Evolutionary conservation across 30 jellyfish, hydroid and myxozoan species (phyloP).

Genomic region (Clytia hemisphaerica): DNA sequence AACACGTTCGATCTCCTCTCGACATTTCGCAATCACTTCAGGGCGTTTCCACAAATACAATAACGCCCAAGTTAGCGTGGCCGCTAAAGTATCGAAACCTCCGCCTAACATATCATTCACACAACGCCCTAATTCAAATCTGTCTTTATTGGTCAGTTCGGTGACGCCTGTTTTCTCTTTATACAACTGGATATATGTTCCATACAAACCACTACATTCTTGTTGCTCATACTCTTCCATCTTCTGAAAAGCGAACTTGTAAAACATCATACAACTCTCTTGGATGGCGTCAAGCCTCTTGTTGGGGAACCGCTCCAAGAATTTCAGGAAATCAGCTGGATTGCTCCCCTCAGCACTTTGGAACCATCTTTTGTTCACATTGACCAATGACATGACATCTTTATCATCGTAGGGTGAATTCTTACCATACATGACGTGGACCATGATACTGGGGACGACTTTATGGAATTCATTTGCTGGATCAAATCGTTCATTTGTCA

Average conservation of each 20-base stretch:
- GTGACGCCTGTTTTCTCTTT: not conserved
- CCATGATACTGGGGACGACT: conserved; percentile 13
- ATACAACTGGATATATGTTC: not conserved
- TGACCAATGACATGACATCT: conserved; percentile 5
- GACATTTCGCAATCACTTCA: not conserved
- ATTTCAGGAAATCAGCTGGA: conserved; percentile 26
- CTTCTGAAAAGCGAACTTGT: not conserved
- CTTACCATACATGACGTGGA: conserved; percentile 20
- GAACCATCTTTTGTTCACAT: conserved; percentile 14
- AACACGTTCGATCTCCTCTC: not conserved
- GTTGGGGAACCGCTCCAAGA: conserved; percentile 21
- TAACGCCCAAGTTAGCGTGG: conserved; percentile 16
- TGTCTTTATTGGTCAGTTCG: not conserved
- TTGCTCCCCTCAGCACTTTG: conserved; percentile 35
- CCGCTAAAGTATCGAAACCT: conserved; percentile 45
- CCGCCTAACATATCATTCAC: conserved; percentile 32
- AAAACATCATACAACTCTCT: conserved; percentile 11
- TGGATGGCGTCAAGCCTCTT: conserved; percentile 2
- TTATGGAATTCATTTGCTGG: conserved; percentile 9
- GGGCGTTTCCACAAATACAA: not conserved
- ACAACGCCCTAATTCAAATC: conserved; percentile 9
- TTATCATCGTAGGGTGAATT: conserved; percentile 10
- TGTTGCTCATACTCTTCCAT: not conserved
- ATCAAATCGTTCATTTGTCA: not conserved
- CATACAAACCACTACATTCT: not conserved